Evolutionary conservation across 2,113 vertebrate species (phyloP).

Genomic region (Ascaphus truei): DNA sequence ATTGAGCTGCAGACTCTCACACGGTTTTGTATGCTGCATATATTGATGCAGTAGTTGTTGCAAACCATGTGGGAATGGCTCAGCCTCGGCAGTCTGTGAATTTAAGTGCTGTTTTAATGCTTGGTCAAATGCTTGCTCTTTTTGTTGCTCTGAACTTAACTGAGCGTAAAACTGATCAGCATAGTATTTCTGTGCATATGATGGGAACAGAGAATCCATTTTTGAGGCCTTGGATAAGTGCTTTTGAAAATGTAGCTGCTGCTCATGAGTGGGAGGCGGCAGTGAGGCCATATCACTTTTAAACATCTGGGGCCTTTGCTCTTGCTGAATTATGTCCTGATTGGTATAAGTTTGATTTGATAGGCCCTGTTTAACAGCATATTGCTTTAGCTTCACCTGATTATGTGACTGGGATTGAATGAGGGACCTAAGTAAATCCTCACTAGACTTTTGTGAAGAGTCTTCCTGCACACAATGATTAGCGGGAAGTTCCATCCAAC

Average conservation of each 20-base stretch:
- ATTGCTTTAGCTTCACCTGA: slow-evolving; percentile 56
- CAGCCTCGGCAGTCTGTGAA: slow-evolving; percentile 59
- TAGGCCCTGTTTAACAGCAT: slow-evolving; percentile 63
- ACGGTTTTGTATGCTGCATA: slow-evolving; percentile 57
- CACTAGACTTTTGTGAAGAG: slow-evolving; percentile 54
- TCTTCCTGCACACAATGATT: slow-evolving; percentile 54
- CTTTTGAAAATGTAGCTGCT: slow-evolving; percentile 62
- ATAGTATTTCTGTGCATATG: slow-evolving; percentile 43
- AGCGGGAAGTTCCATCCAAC: slow-evolving; percentile 75
- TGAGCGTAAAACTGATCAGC: slow-evolving; percentile 55
- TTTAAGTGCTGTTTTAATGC: slow-evolving; percentile 69
- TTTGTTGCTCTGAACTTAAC: slow-evolving; percentile 49
- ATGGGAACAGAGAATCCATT: slow-evolving; percentile 51
- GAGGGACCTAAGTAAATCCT: slow-evolving; percentile 47
- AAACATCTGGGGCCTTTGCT: slow-evolving; percentile 48
- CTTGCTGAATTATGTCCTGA: slow-evolving; percentile 57
- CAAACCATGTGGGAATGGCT: slow-evolving; percentile 65
- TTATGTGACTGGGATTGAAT: slow-evolving; percentile 59
- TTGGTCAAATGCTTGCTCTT: slow-evolving; percentile 51
- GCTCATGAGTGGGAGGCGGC: slow-evolving; percentile 62
- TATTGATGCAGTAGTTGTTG: slow-evolving; percentile 66
- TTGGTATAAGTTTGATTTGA: slow-evolving; percentile 54
- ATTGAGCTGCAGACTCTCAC: slow-evolving; percentile 53
- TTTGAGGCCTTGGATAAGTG: slow-evolving; percentile 41
- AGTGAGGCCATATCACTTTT: slow-evolving; percentile 45